Conservation (phyloP, 2,888 invertebrate species). For the Drosophila demipolita region DNA sequence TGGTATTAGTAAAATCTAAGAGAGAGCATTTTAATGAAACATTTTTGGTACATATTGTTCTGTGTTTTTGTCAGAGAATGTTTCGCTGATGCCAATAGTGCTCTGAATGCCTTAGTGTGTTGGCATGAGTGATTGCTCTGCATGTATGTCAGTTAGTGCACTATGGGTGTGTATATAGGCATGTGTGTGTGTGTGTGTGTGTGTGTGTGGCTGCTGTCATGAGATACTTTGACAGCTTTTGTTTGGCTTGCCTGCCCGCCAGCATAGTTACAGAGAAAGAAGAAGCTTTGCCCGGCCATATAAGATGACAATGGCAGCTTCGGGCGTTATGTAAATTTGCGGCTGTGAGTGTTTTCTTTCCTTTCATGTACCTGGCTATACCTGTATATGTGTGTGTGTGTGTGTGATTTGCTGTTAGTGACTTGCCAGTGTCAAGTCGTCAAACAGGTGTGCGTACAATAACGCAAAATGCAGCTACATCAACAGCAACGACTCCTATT, state of each 20-base stretch:
- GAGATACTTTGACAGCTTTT: conserved; percentile 78
- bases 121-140: conserved; percentile 70
- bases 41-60: background rate
- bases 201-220: conserved; percentile 58
- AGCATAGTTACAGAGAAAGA: background rate
- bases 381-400: background rate
- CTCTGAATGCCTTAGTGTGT: conserved; percentile 9
- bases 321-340: conserved; percentile 69
- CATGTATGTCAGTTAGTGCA: conserved; percentile 49
- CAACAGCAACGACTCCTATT: background rate
- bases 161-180: conserved; percentile 13
- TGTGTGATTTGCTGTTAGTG: conserved; percentile 56
- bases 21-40: background rate
- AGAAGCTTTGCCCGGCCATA: conserved; percentile 33
- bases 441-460: conserved; percentile 73
- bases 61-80: background rate
- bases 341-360: conserved; percentile 52
- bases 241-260: conserved; percentile 54
- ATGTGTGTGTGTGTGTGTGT: conserved; percentile 18
- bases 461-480: conserved; percentile 48
- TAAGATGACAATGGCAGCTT: conserved; percentile 56
- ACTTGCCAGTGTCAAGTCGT: conserved; percentile 51
- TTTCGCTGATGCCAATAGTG: background rate
- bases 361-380: conserved; percentile 16
- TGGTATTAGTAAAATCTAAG: background rate